These are phyloP conservation scores for Crocallis elinguaria DNA, from an alignment of 2,888 invertebrate genomes.

Conservation along the genomic window DNA sequence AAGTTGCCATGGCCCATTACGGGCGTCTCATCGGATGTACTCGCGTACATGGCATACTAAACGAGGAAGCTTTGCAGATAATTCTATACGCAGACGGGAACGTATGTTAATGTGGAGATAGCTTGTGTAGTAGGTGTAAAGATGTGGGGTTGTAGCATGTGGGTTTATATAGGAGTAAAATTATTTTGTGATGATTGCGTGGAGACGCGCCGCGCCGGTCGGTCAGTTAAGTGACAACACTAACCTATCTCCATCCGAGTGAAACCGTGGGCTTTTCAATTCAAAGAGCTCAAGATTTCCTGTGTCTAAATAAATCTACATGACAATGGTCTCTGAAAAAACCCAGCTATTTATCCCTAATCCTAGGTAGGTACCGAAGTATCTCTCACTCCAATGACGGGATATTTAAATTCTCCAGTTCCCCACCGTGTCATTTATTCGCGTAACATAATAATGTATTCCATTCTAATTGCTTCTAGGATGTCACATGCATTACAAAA, in stretches of 20 bases:
- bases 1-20: slow-evolving; percentile 3
- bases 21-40: slow-evolving; percentile 13
- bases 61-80: background rate
- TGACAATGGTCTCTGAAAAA: too few species aligned
- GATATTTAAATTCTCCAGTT: background rate
- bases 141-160: too few species aligned
- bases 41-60: slow-evolving; percentile 11
- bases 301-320: too few species aligned
- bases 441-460: background rate
- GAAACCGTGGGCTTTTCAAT: too few species aligned
- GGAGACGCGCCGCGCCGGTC: too few species aligned
- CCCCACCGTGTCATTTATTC: background rate
- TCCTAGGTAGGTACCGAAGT: too few species aligned
- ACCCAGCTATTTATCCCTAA: too few species aligned
- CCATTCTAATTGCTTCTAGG: background rate
- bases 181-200: too few species aligned
- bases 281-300: too few species aligned
- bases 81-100: background rate
- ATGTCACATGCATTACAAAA: background rate
- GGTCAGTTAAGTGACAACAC: too few species aligned
- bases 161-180: too few species aligned
- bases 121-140: background rate
- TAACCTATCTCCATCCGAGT: too few species aligned
- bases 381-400: background rate
- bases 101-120: background rate